These are phyloP conservation scores for Oligia fasciuncula DNA, from an alignment of 2,888 invertebrate species.

Conservation along the genomic window DNA sequence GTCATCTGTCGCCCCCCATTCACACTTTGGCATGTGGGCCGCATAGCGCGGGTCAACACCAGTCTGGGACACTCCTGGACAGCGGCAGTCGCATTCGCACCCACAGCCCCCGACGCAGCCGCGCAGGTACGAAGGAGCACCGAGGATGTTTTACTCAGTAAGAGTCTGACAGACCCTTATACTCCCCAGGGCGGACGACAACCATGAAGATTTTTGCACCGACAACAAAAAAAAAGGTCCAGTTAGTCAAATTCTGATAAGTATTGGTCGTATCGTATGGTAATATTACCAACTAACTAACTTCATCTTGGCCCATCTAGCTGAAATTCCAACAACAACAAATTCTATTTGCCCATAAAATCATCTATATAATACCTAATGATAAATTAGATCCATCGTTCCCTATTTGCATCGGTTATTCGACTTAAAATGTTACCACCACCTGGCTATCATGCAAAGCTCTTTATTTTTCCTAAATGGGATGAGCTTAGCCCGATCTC, in stretches of 20 bases:
- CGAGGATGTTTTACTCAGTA: no score
- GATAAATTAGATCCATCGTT: slow-evolving; percentile 39
- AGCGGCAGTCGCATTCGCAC: no score
- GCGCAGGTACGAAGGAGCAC: no score
- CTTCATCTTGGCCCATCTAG: neutral
- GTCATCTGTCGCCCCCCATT: no score
- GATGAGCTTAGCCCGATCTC: slow-evolving; percentile 78
- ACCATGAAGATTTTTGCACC: neutral
- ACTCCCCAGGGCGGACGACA: neutral
- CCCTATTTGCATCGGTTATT: slow-evolving; percentile 34
- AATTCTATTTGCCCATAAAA: slow-evolving; percentile 10
- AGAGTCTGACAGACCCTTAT: neutral
- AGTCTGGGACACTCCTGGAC: no score
- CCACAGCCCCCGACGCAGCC: no score
- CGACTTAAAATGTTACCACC: slow-evolving; percentile 45
- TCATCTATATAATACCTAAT: slow-evolving; percentile 6
- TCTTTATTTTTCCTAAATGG: slow-evolving; percentile 71
- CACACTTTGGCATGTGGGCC: no score
- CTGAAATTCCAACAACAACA: neutral
- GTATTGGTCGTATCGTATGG: neutral
- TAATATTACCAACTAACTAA: neutral
- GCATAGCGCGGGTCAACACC: no score
- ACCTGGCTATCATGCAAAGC: slow-evolving; percentile 53
- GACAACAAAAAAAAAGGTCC: neutral
- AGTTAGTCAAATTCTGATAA: neutral